These are phyloP conservation scores for Micoletzkya japonica DNA, from an alignment of 2,888 invertebrate species.

Conservation along the genomic window DNA sequence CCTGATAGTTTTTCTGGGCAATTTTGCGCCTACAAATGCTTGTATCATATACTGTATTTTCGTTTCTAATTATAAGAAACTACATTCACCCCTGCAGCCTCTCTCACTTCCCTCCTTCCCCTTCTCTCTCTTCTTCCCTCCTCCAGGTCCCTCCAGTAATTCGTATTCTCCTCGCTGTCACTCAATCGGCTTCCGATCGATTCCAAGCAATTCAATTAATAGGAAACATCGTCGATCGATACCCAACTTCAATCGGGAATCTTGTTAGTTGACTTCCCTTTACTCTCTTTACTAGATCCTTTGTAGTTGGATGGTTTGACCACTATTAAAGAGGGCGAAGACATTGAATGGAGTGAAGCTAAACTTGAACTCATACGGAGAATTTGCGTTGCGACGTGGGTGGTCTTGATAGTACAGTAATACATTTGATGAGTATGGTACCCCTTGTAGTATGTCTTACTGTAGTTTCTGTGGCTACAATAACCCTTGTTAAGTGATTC, in stretches of 20 bases:
- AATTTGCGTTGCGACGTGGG: conserved; percentile 19
- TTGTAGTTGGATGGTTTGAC: conserved; percentile 11
- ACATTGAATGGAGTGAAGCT: conserved; percentile 13
- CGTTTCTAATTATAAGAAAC: no score
- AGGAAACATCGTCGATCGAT: conserved; percentile 10
- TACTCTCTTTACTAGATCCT: neutral
- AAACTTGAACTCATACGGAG: conserved; percentile 19
- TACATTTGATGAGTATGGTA: no score
- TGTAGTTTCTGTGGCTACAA: neutral
- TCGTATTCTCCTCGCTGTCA: conserved; percentile 5
- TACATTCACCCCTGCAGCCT: no score
- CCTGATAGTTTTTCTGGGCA: neutral
- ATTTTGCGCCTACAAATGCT: neutral
- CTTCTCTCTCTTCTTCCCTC: neutral
- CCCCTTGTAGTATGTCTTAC: no score
- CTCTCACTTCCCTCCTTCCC: no score
- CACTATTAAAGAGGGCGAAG: neutral
- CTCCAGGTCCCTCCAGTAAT: conserved; percentile 13
- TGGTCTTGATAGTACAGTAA: no score
- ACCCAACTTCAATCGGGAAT: conserved; percentile 7
- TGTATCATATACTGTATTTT: neutral
- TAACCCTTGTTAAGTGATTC: conserved; percentile 11
- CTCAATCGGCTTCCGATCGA: conserved; percentile 10
- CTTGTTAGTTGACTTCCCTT: neutral
- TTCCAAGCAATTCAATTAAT: conserved; percentile 4